Percentiles rank a stretch among this genome's conserved stretches.
These are phyloP conservation scores for Tenebrosternarchus preto DNA, from an alignment of 2,113 vertebrate species.

Conservation along the genomic window DNA sequence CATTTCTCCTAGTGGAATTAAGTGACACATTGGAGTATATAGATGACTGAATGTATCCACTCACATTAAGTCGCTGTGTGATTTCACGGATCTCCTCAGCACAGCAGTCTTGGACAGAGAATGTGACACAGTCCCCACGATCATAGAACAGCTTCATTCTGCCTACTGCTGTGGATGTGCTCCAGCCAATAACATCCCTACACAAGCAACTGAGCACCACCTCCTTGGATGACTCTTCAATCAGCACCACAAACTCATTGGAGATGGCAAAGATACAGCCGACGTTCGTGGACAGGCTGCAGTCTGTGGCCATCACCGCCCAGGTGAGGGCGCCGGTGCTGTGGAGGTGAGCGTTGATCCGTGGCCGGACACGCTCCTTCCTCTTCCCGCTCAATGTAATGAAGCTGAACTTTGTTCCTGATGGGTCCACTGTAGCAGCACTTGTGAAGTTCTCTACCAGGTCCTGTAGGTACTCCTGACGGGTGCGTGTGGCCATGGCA, in stretches of 20 bases:
- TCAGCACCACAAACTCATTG: conserved; percentile 82
- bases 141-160: conserved; percentile 84
- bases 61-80: conserved; percentile 80
- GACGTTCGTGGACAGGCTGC: conserved; percentile 77
- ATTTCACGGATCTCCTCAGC: conserved; percentile 80
- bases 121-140: conserved; percentile 81
- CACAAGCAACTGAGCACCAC: conserved; percentile 89
- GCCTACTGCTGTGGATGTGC: conserved; percentile 69
- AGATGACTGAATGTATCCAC: conserved; percentile 18
- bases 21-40: not conserved
- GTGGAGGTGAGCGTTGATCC: conserved; percentile 79
- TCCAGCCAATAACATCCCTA: conserved; percentile 87
- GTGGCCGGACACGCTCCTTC: conserved; percentile 81
- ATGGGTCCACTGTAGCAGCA: conserved; percentile 78
- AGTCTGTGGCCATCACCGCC: conserved; percentile 81
- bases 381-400: conserved; percentile 84
- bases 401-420: conserved; percentile 83
- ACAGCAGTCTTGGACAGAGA: conserved; percentile 76
- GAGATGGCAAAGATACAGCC: conserved; percentile 83
- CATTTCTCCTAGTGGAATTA: too few species aligned
- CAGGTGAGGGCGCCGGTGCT: conserved; percentile 83
- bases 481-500: conserved; percentile 82
- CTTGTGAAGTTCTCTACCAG: conserved; percentile 83
- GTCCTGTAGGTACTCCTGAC: conserved; percentile 85
- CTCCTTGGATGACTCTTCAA: conserved; percentile 83